Percentiles rank a stretch among this genome's conserved stretches.
These are phyloP conservation scores for Geranospiza caerulescens DNA, from an alignment of 2,797 vertebrate genomes.

Conservation along the genomic window DNA sequence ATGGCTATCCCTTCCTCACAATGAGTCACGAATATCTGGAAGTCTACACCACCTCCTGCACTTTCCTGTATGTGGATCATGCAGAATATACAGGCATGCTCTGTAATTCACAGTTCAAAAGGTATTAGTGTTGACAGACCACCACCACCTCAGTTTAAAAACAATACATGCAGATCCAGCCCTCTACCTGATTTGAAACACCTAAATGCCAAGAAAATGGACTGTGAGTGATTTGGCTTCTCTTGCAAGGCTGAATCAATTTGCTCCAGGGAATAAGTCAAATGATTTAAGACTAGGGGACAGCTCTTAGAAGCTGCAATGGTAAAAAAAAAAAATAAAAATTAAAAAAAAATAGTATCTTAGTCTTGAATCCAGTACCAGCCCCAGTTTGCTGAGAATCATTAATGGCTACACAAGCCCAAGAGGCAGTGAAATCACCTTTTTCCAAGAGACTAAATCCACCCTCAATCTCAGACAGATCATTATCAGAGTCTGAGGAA, in stretches of 20 bases:
- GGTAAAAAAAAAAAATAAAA: background rate
- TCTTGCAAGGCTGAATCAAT: background rate
- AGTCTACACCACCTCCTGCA: background rate
- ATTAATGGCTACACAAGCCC: too few species aligned
- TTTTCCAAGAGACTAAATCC: background rate
- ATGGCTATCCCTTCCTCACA: background rate
- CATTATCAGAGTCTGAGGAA: background rate
- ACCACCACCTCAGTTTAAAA: background rate
- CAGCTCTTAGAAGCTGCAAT: background rate
- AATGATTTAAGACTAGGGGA: background rate
- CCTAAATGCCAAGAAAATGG: background rate
- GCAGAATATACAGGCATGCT: background rate
- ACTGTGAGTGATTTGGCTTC: background rate
- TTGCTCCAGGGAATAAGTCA: background rate
- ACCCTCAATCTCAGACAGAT: background rate
- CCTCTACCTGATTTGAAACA: background rate
- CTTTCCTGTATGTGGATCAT: background rate
- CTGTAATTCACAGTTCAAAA: background rate
- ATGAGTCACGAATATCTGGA: background rate
- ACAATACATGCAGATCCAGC: accelerated
- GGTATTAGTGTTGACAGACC: background rate
- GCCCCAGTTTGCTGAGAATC: background rate
- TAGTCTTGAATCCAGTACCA: background rate
- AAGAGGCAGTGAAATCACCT: background rate
- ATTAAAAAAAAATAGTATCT: background rate